Conservation (phyloP, 1,140 invertebrate species). For the Drosophila quadrilineata region DNA sequence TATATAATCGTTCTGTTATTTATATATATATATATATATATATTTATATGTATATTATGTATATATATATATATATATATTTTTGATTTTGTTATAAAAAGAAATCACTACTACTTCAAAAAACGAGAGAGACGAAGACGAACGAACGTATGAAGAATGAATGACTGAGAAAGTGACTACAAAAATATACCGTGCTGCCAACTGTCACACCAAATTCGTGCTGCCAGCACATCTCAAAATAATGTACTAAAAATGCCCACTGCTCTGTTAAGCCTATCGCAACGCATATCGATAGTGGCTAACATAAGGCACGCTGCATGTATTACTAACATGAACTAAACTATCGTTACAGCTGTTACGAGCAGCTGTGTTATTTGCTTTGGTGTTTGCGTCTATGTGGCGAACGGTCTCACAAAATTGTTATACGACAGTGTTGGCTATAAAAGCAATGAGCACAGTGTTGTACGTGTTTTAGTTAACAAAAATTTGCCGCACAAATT, state of each 20-base stretch:
- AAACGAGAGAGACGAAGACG: slow-evolving; percentile 44
- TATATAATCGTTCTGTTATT: slow-evolving; percentile 22
- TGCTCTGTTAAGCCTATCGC: no score
- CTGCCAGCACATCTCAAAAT: slow-evolving; percentile 18
- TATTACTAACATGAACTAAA: no score
- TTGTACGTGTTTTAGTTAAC: slow-evolving; percentile 50
- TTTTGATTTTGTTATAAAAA: slow-evolving; percentile 68
- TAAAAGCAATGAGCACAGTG: slow-evolving; percentile 53
- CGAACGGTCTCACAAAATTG: slow-evolving; percentile 1
- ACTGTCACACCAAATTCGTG: slow-evolving; percentile 1
- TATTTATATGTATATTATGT: no score
- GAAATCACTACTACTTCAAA: slow-evolving; percentile 62
- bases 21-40: slow-evolving; percentile 30
- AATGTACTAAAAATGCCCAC: slow-evolving; percentile 10
- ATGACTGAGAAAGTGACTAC: slow-evolving; percentile 44
- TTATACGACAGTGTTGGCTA: slow-evolving; percentile 22
- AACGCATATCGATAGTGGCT: not conserved
- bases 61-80: no score
- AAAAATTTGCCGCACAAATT: slow-evolving; percentile 39
- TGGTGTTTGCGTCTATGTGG: not conserved
- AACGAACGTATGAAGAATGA: slow-evolving; percentile 40
- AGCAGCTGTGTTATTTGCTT: not conserved
- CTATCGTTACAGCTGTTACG: not conserved
- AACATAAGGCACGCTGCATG: no score
- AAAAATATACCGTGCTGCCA: slow-evolving; percentile 30